Evolutionary conservation across 64 coral and sea anemone genomes (phyloP), one percentile per base, ranked within the genome.

Genomic region (Porites australiensis): DNA sequence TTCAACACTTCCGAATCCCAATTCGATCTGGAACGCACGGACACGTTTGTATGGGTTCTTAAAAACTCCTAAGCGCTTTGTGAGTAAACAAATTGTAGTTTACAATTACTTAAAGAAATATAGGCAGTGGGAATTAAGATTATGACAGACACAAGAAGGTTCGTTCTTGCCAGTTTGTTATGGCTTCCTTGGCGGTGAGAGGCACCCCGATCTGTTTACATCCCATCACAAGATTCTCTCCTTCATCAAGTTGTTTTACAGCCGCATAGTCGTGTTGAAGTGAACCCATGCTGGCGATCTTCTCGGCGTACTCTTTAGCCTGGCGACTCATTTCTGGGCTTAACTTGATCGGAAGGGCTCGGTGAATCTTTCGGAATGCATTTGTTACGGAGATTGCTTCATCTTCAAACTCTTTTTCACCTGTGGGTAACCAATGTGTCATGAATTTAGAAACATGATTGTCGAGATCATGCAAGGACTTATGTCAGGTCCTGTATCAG

Each of bases 331-430:
- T 80, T n/a, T 83, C 77, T 11, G 67, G 70, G 67, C 87, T 94
- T 37, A 94, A 19, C 58, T 67, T 94, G 75, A 98, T 88, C 8
- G 82, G 44, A 3, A 93, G 74, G 2, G 88, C 88, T 6, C 82
- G 70, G 46, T 98, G 95, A 55, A 94, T 94, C 16, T 72, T 93
- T n/a, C 95, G 88, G 64, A 91, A 94, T 21, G 90, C 90, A 43
- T 98, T 98, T 62, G 90, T 85, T 15, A 88, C 82, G 3, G 14
- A 45, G 54, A 96, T 15, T 77, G 86, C 87, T 74, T 96, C 95
- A n/a, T 93, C 50, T 13, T 96, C 73, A 68, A 96, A 93, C 53
- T 82, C 27, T 10, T 73, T 47, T 9, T 84, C 87, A 50, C 62
- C 81, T 84, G 48, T 10, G 51, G 7, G 27, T 50, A 8, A 13